Evolutionary conservation across 2,113 vertebrate species (phyloP).

Genomic region (Camelus bactrianus): DNA sequence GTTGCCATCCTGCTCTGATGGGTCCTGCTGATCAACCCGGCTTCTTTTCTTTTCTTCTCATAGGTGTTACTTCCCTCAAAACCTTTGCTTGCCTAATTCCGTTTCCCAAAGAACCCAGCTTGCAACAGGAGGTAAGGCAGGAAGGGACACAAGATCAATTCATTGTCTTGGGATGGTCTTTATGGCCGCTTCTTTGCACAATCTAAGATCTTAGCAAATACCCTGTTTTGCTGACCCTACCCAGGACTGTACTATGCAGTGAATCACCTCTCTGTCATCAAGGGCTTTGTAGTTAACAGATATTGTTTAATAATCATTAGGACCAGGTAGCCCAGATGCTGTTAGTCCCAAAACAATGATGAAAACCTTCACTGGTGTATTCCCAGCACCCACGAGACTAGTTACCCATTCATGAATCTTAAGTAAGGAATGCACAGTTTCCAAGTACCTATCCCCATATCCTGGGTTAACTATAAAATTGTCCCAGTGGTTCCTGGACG

Average conservation of each 20-base stretch:
- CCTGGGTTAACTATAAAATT: background rate
- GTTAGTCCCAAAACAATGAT: background rate
- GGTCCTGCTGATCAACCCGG: background rate
- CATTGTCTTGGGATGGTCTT: background rate
- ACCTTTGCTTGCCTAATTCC: background rate
- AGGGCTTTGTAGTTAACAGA: background rate
- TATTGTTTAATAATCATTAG: background rate
- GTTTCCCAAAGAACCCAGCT: background rate
- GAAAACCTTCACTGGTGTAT: accelerated
- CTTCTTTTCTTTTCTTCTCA: background rate
- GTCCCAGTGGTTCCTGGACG: background rate
- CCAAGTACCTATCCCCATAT: background rate
- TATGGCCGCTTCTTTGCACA: background rate
- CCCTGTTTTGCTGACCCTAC: background rate
- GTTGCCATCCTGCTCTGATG: background rate
- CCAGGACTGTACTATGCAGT: background rate
- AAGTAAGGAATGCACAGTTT: background rate
- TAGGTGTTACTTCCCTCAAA: too few species aligned
- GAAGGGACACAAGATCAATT: background rate
- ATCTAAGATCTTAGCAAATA: conserved; percentile 9
- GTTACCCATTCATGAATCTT: background rate
- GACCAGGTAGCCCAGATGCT: background rate
- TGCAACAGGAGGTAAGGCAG: background rate
- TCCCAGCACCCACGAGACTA: background rate
- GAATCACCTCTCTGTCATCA: background rate